These are phyloP conservation scores for Meandrusa payeni DNA, from an alignment of 2,888 invertebrate species.

Conservation along the genomic window DNA sequence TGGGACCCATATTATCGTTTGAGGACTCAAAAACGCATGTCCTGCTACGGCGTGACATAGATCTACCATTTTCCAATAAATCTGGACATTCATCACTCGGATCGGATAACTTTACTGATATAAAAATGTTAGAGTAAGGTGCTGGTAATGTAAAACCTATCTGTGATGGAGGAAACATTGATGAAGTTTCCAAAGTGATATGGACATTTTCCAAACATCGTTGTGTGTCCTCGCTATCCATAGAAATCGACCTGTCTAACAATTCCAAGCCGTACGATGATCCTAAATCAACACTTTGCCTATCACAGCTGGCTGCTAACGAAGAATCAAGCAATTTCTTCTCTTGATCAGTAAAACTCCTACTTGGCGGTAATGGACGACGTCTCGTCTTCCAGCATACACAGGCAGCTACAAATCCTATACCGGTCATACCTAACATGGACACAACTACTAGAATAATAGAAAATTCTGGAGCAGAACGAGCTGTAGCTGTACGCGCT, in stretches of 20 bases:
- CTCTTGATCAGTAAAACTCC: slow-evolving; percentile 93
- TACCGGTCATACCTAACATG: slow-evolving; percentile 83
- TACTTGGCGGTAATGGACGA: slow-evolving; percentile 83
- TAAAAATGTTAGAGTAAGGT: slow-evolving; percentile 88
- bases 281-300: slow-evolving; percentile 83
- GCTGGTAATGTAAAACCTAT: slow-evolving; percentile 73
- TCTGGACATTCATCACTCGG: slow-evolving; percentile 89
- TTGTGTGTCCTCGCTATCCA: slow-evolving; percentile 71
- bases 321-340: slow-evolving; percentile 92
- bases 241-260: slow-evolving; percentile 72
- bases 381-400: slow-evolving; percentile 85
- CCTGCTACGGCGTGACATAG: slow-evolving; percentile 73
- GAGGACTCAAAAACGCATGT: slow-evolving; percentile 82
- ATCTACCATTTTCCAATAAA: slow-evolving; percentile 80
- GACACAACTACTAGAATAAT: slow-evolving; percentile 87
- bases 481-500: slow-evolving; percentile 88
- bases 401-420: slow-evolving; percentile 76
- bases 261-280: slow-evolving; percentile 76
- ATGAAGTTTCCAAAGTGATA: slow-evolving; percentile 79
- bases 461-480: slow-evolving; percentile 86
- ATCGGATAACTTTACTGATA: slow-evolving; percentile 89
- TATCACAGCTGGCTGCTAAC: slow-evolving; percentile 82
- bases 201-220: slow-evolving; percentile 81
- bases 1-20: slow-evolving; percentile 94
- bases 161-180: slow-evolving; percentile 67